Evolutionary conservation across 2,797 vertebrate genomes (phyloP), one percentile per base, ranked within the genome.

Genomic region (Rhabdomys pumilio): DNA sequence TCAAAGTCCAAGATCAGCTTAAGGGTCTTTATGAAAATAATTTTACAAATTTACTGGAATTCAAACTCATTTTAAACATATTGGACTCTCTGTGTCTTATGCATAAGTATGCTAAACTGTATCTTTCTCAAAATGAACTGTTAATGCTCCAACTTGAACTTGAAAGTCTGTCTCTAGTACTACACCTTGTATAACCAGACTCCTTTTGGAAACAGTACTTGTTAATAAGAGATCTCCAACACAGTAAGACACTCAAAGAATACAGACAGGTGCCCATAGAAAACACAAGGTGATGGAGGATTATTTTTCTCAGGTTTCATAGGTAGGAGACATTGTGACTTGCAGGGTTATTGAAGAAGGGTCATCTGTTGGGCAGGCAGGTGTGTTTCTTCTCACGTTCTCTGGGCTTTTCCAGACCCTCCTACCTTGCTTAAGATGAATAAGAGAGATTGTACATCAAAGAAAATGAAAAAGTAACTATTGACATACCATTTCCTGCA

Each of bases 271-370:
- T 93, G 44, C 44, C 63, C 31, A 15, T 15, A 91, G 93, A 94
- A 94, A 96, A 41, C 53, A 77, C 57, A 59, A 90, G 69, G 47
- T 83, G 41, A 38, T 50, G 5, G 67, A 69, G 87, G 89, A 96
- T 97, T 92, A 85, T 61, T 85, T 80, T 44, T 73, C 69, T 96
- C 86, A 69, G 72, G 67, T 97, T 97, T 97, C 82, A 59, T 77
- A 75, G 83, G 73, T 8, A 55, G 41, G 29, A 50, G 31, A 57
- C 31, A 29, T 61, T 9, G 4, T 95, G 44, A 55, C 19, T 91
- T 92, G 94, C 89, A 90, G 84, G 77, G 61, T 73, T 90, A 26
- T 77, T 87, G 67, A 87, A 93, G 90, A 93, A 96, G 67, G 69
- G 29, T 82, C 14, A 24, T 76, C 53, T 85, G 47, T 59, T 77